phyloP scores from a whole-genome alignment of 2,797 vertebrate genomes.

The Pangasius macronema region DNA sequence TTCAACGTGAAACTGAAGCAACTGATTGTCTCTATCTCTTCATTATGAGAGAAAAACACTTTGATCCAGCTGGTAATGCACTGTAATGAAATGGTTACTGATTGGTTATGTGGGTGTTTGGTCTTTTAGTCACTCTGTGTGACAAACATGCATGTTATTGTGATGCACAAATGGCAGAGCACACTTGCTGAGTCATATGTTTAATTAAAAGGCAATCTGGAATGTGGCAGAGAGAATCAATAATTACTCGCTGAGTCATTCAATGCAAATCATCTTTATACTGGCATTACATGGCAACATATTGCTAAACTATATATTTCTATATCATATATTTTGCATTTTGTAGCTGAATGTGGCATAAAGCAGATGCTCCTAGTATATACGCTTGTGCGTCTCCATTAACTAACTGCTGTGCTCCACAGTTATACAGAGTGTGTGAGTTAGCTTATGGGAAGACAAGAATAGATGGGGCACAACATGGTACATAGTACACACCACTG shows the following conservation, averaged over 20 bases:
- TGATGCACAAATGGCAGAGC: conserved; percentile 17
- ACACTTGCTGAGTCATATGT: conserved; percentile 9
- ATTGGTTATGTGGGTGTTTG: conserved; percentile 17
- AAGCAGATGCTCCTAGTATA: conserved; percentile 6
- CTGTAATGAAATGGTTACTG: conserved; percentile 14
- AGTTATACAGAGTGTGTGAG: neutral
- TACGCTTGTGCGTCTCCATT: conserved; percentile 28
- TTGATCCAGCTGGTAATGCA: neutral
- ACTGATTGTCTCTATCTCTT: neutral
- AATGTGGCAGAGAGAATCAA: conserved; percentile 8
- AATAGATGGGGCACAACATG: conserved; percentile 41
- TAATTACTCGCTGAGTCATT: conserved; percentile 24
- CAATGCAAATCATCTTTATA: conserved; percentile 23
- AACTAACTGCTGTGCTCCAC: conserved; percentile 30
- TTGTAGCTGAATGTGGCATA: neutral
- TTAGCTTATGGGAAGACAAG: conserved; percentile 26
- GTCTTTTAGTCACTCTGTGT: conserved; percentile 20
- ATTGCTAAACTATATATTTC: neutral
- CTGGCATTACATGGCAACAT: conserved; percentile 2
- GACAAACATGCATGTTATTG: conserved; percentile 29
- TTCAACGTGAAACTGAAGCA: conserved; percentile 21
- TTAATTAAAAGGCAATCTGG: conserved; percentile 37
- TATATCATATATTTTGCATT: conserved; percentile 6
- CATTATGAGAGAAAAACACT: neutral
- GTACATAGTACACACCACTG: conserved; percentile 28